Evolutionary conservation across 92 coral and sea anemone genomes (phyloP).

Genomic region (Desmophyllum pertusum): DNA sequence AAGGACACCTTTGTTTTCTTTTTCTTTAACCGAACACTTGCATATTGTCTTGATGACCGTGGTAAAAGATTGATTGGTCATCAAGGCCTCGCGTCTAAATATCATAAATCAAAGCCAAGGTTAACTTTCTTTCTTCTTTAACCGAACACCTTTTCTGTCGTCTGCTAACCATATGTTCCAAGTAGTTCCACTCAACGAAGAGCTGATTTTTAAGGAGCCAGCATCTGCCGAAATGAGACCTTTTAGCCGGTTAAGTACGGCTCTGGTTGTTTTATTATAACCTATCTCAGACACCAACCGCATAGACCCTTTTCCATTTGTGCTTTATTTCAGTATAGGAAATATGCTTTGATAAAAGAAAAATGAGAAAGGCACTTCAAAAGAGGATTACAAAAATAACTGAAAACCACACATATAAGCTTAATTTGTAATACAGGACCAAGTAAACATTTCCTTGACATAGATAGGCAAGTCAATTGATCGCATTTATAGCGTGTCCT

Average conservation of each 20-base stretch:
- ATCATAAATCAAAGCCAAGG: neutral
- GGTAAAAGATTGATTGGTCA: neutral
- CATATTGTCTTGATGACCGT: neutral
- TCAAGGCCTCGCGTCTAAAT: neutral
- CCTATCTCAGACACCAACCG: conserved; percentile 6
- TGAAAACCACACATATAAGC: neutral
- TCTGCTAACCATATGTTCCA: conserved; percentile 40
- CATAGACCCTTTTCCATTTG: neutral
- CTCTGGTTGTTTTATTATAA: neutral
- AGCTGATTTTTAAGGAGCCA: conserved; percentile 11
- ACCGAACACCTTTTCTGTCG: neutral
- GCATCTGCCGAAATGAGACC: neutral
- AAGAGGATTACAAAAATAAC: conserved; percentile 3
- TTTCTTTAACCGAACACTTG: neutral
- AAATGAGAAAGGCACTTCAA: conserved; percentile 13
- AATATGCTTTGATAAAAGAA: conserved; percentile 12
- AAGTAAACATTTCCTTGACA: conserved; percentile 25
- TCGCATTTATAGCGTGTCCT: neutral
- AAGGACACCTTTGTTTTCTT: neutral
- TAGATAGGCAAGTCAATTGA: conserved; percentile 20
- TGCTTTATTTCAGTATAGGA: neutral
- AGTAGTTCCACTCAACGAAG: neutral
- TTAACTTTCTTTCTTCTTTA: neutral
- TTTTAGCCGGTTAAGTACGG: neutral
- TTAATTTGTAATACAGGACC: conserved; percentile 20